These are phyloP conservation scores for Pampusana beccarii DNA, from an alignment of 2,113 vertebrate species.

Conservation along the genomic window DNA sequence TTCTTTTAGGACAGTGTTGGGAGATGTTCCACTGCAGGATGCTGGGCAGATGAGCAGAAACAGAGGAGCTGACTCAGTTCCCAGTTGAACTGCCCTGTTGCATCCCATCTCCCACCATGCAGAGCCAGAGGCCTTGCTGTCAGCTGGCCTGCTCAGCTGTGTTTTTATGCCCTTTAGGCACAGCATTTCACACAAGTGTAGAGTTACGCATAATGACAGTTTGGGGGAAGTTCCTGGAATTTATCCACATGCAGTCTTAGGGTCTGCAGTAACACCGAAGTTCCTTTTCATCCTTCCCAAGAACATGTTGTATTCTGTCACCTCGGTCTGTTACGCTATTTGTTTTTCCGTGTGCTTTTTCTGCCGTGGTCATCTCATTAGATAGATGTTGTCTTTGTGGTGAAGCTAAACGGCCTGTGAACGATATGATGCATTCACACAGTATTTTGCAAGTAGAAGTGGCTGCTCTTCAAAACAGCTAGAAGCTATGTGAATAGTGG, in stretches of 20 bases:
- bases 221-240: neutral
- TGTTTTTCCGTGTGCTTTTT: neutral
- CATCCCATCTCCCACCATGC: neutral
- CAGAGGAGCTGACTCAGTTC: neutral
- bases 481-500: neutral
- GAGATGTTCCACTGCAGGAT: neutral
- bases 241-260: neutral
- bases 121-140: neutral
- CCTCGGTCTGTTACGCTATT: neutral
- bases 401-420: neutral
- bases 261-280: neutral
- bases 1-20: neutral
- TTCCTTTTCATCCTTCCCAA: neutral
- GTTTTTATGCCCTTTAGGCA: neutral
- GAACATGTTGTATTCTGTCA: neutral
- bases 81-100: neutral
- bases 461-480: neutral
- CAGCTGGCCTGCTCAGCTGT: neutral
- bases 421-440: neutral
- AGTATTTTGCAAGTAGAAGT: neutral
- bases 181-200: neutral
- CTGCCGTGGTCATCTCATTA: neutral
- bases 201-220: neutral
- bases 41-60: neutral
- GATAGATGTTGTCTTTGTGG: neutral